Conservation (phyloP, 2,888 invertebrate species). For the Trissoscelio sp. region DNA sequence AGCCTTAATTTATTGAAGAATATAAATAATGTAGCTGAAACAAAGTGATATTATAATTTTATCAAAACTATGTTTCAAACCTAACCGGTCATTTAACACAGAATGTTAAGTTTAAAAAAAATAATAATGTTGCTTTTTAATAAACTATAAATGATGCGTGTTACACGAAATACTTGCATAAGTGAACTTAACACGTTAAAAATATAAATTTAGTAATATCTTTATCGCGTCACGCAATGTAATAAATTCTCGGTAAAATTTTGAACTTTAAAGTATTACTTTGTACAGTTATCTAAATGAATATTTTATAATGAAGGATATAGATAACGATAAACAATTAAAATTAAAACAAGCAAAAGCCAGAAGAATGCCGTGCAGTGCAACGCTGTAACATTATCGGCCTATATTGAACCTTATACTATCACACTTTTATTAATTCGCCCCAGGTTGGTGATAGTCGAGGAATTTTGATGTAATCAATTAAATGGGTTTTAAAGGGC, state of each 20-base stretch:
- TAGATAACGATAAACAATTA: slow-evolving; percentile 45
- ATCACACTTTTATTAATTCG: slow-evolving; percentile 32
- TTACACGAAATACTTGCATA: slow-evolving; percentile 49
- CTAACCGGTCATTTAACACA: slow-evolving; percentile 4
- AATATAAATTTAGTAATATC: slow-evolving; percentile 57
- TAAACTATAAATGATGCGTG: slow-evolving; percentile 59
- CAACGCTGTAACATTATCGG: not conserved
- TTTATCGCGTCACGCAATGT: slow-evolving; percentile 60
- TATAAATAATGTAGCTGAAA: slow-evolving; percentile 7
- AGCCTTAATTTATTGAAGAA: slow-evolving; percentile 3
- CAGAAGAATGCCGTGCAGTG: slow-evolving; percentile 7
- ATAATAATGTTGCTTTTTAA: slow-evolving; percentile 25
- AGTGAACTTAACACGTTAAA: slow-evolving; percentile 49
- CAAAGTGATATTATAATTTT: slow-evolving; percentile 27
- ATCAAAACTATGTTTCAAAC: slow-evolving; percentile 18
- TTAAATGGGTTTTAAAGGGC: slow-evolving; percentile 31
- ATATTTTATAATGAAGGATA: slow-evolving; percentile 43
- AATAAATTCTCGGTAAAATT: slow-evolving; percentile 50
- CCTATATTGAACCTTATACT: slow-evolving; percentile 19
- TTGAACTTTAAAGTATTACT: slow-evolving; percentile 21
- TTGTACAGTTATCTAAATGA: slow-evolving; percentile 42
- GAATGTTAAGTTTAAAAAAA: not conserved
- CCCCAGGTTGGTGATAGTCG: slow-evolving; percentile 7
- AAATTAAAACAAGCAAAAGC: slow-evolving; percentile 21
- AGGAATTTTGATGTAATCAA: slow-evolving; percentile 39